Base-by-base conservation (phyloP, 2,797 vertebrate species). In the Parotocinclus haroldoi region DNA sequence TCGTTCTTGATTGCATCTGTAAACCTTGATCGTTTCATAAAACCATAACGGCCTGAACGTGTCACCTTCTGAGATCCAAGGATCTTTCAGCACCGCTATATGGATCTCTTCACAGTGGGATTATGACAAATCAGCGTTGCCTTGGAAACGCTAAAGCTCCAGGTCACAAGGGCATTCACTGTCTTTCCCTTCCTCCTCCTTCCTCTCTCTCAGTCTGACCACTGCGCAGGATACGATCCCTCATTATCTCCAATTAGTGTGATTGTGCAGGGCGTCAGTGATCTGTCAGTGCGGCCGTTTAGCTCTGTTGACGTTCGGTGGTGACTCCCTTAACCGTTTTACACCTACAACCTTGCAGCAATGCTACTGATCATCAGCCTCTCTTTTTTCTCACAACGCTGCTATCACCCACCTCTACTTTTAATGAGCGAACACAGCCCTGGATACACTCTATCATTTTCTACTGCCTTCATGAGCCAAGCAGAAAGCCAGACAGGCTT, bases 391-490 rank as follows among this genome's bases (percentile, higher is more conserved):
- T 27, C 27, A 27, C 27, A 27, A 27, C 27, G 27, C 27, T 5
- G 27, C 27, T 27, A 5, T 27, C 27, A 2, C 27, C 46, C 68
- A 57, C 59, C 56, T 51, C 14, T 54, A 19, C 54, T 71, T 75
- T 76, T 74, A 74, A 76, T 75, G 62, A 79, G 79, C 65, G 19
- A 61, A 76, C n/a, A 63, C 62, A 56, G 49, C 62, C 58, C 63
- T 19, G 49, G 48, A 57, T 19, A 59, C 38, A 36, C 51, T 42
- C 42, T 57, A 52, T 74, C 44, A 66, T 76, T 49, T 44, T 52
- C 12, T 2, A 27, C 27, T 27, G 27, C 16, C 62, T 63, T 48
- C 50, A 63, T 58, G 45, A 48, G 37, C 52, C 38, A 46, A 69
- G 38, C 46, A 63, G 45, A 54, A n/a, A 65, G 53, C 62, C 17